A percentile compares a stretch with the other conserved stretches of the same genome.
These are phyloP conservation scores for Meiosimyza decipiens DNA, from an alignment of 2,888 invertebrate species.

Conservation along the genomic window DNA sequence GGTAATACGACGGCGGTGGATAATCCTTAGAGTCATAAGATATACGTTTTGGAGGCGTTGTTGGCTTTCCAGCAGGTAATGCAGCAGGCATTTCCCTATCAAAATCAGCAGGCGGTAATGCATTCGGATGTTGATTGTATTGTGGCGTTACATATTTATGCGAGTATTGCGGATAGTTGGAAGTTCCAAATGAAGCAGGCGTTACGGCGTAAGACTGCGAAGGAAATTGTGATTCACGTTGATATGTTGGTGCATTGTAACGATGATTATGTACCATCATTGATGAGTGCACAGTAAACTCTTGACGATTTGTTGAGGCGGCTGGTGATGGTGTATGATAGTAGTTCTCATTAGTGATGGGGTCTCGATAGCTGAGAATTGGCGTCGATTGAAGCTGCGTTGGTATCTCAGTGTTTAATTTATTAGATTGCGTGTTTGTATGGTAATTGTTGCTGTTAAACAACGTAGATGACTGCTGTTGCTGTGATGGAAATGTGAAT, in stretches of 20 bases:
- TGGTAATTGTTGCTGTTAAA: conserved; percentile 26
- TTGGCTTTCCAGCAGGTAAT: conserved; percentile 46
- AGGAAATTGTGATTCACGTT: conserved; percentile 14
- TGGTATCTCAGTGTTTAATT: conserved; percentile 45
- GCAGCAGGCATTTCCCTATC: conserved; percentile 44
- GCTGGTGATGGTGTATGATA: conserved; percentile 47
- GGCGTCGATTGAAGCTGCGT: conserved; percentile 53
- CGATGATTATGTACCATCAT: conserved; percentile 50
- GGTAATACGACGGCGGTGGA: conserved; percentile 60
- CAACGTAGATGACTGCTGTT: conserved; percentile 9
- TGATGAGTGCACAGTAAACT: conserved; percentile 61
- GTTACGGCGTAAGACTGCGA: neutral
- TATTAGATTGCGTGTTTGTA: conserved; percentile 39
- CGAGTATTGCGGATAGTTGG: neutral
- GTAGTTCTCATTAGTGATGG: conserved; percentile 57
- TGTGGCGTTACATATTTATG: conserved; percentile 49
- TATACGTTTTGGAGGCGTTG: conserved; percentile 46
- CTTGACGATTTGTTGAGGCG: conserved; percentile 43
- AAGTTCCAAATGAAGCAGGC: neutral
- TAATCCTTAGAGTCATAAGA: conserved; percentile 64
- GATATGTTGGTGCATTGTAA: neutral
- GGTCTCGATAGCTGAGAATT: conserved; percentile 59
- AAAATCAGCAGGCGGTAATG: conserved; percentile 37
- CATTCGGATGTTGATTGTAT: conserved; percentile 50
- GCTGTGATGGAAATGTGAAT: conserved; percentile 44